phyloP scores from a whole-genome alignment of 2,113 vertebrate genomes.

The Pseudonaja textilis region DNA sequence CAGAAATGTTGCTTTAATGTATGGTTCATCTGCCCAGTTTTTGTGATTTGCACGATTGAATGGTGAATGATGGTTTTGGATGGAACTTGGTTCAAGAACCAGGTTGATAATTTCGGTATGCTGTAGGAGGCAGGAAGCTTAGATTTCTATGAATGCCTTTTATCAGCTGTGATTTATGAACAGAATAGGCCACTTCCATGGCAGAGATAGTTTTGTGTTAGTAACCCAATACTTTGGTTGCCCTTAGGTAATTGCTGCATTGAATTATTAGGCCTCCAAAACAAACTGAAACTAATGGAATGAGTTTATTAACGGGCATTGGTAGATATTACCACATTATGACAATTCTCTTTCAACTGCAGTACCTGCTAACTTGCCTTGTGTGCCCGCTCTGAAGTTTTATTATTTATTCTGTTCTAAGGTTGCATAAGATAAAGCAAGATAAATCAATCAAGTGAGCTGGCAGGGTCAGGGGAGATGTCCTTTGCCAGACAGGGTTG shows the following conservation, averaged over 20 bases:
- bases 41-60: not conserved
- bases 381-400: not conserved
- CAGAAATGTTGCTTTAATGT: not conserved
- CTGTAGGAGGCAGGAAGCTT: not conserved
- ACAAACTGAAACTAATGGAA: not conserved
- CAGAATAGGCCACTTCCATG: not conserved
- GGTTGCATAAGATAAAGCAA: not conserved
- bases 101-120: not conserved
- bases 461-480: not conserved
- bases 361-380: not conserved
- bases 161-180: not conserved
- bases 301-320: not conserved
- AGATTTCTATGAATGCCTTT: not conserved
- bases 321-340: not conserved
- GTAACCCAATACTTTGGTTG: not conserved
- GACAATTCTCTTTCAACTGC: not conserved
- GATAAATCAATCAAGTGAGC: not conserved
- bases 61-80: not conserved
- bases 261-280: not conserved
- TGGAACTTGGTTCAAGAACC: not conserved
- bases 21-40: not conserved
- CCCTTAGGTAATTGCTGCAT: not conserved
- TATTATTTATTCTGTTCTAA: not conserved
- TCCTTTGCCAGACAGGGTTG: not conserved
- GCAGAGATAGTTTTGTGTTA: not conserved